phyloP scores from a whole-genome alignment of 2,797 vertebrate species.

The Propithecus deckenii region DNA sequence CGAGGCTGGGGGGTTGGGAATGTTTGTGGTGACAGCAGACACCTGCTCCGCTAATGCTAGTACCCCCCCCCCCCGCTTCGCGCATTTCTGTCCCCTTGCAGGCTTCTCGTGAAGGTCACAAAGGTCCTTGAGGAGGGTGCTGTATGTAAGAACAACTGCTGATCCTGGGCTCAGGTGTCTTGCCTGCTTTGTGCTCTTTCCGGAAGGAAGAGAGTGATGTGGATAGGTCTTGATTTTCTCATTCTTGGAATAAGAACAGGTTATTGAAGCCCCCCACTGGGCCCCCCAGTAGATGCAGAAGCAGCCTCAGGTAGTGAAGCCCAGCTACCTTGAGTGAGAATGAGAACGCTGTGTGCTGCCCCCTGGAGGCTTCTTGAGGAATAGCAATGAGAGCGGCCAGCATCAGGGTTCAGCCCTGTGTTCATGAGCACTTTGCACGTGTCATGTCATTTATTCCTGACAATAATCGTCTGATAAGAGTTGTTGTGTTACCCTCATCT shows the following conservation, averaged over 20 bases:
- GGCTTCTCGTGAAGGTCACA: background rate
- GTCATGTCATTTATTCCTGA: background rate
- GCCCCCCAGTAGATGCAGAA: background rate
- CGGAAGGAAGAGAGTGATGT: background rate
- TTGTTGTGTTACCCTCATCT: background rate
- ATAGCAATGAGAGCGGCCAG: background rate
- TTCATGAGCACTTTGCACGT: rapidly evolving
- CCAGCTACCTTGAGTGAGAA: too few relatives aligned
- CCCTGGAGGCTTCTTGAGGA: background rate
- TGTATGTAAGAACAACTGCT: background rate
- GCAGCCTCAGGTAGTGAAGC: background rate
- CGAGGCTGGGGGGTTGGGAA: too few relatives aligned
- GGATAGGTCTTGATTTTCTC: background rate
- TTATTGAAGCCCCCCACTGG: background rate
- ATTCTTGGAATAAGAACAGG: background rate
- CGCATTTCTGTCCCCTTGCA: background rate
- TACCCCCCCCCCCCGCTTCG: too few relatives aligned
- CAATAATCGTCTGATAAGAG: background rate
- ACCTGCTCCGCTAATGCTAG: background rate
- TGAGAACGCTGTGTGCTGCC: background rate
- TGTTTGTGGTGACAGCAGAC: background rate
- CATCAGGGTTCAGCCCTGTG: too few relatives aligned
- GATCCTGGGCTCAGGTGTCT: rapidly evolving
- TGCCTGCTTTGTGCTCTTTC: background rate
- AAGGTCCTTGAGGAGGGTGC: background rate